Evolutionary conservation across 2,113 vertebrate species (phyloP), one percentile per base, ranked within the genome.

Genomic region (Phylloscopus trochiloides): DNA sequence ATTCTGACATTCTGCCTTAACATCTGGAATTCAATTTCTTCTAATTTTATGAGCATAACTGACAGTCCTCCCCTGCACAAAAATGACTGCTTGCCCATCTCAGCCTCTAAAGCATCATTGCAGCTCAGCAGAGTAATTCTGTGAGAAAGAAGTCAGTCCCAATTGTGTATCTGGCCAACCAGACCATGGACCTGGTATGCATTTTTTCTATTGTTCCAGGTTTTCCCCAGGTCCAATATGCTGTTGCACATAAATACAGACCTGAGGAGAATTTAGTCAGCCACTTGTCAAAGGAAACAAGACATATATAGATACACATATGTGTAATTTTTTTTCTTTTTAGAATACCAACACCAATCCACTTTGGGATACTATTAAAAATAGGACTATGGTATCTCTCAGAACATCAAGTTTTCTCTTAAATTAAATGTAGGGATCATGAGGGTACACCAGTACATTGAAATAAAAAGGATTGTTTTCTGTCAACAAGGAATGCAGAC

Each of bases 121-220:
- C 19, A 51, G 55, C 20, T 88, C 75, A 93, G 58, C 38, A 80
- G 45, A 57, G 8, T 61, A 75, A 83, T 82, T 88, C 36, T 91
- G 45, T 31, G 48, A 1, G 3, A 62, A 85, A 74, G 22, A 42
- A 63, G 17, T 31, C 21, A 42, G 20, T 58, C 29, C 26, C 47
- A 47, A 9, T 29, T 7, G 4, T 17, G 10, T 50, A 20, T 19
- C 62, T 93, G 62, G 29, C 42, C 51, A 90, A 6, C 26, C 32
- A 77, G 22, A 45, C 22, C 52, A 51, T 21, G 16, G 22, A 91
- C 17, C 10, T 21, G 9, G 6, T 19, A 66, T 0, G 2, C 18
- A 12, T 36, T 67, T 68, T 26, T 13, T 36, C 57, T 65, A 1
- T 45, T 28, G 31, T 92, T 87, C 80, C 81, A 55, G 32, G 51